phyloP scores from a whole-genome alignment of 1,140 invertebrate genomes.

The Solenopsis fugax region DNA sequence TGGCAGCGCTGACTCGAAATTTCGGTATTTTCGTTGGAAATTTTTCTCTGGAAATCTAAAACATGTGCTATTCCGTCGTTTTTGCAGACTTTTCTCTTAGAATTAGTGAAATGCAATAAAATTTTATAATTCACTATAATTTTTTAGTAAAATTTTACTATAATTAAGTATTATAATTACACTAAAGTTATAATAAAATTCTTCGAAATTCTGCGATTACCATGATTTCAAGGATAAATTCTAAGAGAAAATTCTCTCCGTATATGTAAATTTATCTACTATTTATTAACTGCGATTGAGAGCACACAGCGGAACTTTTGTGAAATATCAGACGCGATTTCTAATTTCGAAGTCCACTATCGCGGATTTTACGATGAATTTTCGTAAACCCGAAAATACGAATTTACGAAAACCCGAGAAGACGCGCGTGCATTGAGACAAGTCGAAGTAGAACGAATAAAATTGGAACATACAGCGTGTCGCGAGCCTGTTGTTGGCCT shows the following conservation, averaged over 20 bases:
- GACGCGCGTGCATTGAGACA: conserved; percentile 30
- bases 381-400: neutral
- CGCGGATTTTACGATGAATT: neutral
- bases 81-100: too few relatives aligned
- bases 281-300: neutral
- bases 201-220: too few relatives aligned
- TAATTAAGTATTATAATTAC: too few relatives aligned
- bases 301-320: neutral
- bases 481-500: conserved; percentile 83
- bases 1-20: neutral
- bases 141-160: too few relatives aligned
- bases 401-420: conserved; percentile 8
- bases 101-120: too few relatives aligned
- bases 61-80: too few relatives aligned
- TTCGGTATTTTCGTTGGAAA: neutral
- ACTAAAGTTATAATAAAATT: too few relatives aligned
- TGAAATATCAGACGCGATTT: neutral
- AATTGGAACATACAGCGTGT: conserved; percentile 83
- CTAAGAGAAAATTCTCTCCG: too few relatives aligned
- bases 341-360: neutral
- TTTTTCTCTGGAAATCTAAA: neutral
- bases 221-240: too few relatives aligned
- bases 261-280: neutral
- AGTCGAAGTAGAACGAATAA: conserved; percentile 54
- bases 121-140: too few relatives aligned